Evolutionary conservation across 2,888 invertebrate genomes (phyloP), one percentile per base, ranked within the genome.

Genomic region (Ormyrus labotus): DNA sequence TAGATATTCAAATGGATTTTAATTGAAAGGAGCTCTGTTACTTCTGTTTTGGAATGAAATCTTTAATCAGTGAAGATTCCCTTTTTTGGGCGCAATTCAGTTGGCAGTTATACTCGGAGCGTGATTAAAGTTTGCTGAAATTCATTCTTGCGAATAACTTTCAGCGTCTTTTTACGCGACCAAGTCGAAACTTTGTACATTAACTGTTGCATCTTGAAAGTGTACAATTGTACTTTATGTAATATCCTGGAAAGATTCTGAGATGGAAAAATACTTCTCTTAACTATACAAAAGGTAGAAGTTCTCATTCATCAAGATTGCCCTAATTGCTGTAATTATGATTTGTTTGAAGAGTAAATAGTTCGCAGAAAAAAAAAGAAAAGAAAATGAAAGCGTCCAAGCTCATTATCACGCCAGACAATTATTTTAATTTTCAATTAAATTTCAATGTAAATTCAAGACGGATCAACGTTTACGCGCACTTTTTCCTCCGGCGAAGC

Each of bases 171-270:
- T 65, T 51, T 65, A 19, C 51, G 19, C 51, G 50, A 51, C 65
- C 50, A 69, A 57, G 55, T 13, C 47, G 13, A 11, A 45, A 47
- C 10, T 45, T 69, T 69, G 57, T 68, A 68, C 2, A 19, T 55
- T n/a, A 53, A 57, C n/a, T 55, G 47, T 55, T n/a, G 11, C 47
- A 57, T 69, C 57, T 47, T 19, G 13, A n/a, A 45, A 47, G 13
- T 47, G 63, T 10, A 48, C 13, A 6, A 8, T 19, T 19, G 19
- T 19, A 19, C 47, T 73, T 73, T 73, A 73, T 6, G 64, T 73
- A 73, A 73, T 34, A 48, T 73, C 63, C 64, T 72, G 53, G 45
- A 61, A 72, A 13, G 55, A 55, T 19, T 19, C 19, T 19, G 19
- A 19, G 19, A 19, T 19, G 19, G 34, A 45, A 57, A 48, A 45